A percentile compares a stretch with the other conserved stretches of the same genome.
phyloP scores from a whole-genome alignment of 2,113 vertebrate genomes.

The Apodemus speciosus region DNA sequence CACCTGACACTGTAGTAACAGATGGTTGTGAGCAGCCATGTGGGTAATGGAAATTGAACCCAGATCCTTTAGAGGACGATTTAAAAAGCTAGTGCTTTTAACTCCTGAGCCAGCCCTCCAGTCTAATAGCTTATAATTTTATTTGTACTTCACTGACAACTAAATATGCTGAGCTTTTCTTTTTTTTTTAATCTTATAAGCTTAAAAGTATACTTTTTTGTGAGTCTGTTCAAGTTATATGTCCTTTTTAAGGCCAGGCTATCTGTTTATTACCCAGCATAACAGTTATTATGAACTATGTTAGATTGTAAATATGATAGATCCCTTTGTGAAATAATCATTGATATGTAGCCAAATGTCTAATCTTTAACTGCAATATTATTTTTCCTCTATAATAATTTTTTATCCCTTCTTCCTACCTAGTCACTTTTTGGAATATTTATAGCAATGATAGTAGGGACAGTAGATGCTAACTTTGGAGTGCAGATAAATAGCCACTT shows the following conservation, averaged over 20 bases:
- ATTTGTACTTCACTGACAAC: not conserved
- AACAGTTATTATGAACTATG: not conserved
- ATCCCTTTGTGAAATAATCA: not conserved
- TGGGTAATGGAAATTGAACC: not conserved
- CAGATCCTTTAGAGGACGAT: not conserved
- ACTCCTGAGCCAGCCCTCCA: not conserved
- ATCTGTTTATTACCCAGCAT: not conserved
- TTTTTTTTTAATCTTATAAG: too few species aligned
- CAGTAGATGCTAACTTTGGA: not conserved
- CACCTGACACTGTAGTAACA: not conserved
- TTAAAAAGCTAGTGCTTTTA: not conserved
- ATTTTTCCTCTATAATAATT: not conserved
- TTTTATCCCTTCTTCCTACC: not conserved
- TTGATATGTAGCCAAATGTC: not conserved
- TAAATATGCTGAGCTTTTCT: not conserved
- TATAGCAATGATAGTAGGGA: not conserved
- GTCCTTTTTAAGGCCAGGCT: not conserved
- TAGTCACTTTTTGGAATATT: not conserved
- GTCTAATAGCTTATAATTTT: not conserved
- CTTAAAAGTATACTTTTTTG: not conserved
- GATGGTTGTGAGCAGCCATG: not conserved
- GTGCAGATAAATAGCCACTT: not conserved
- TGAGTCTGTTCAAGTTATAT: not conserved
- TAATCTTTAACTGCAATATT: not conserved
- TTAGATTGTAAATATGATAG: not conserved